phyloP scores from a whole-genome alignment of 2,797 vertebrate species.

The Poliocrania exsul region DNA sequence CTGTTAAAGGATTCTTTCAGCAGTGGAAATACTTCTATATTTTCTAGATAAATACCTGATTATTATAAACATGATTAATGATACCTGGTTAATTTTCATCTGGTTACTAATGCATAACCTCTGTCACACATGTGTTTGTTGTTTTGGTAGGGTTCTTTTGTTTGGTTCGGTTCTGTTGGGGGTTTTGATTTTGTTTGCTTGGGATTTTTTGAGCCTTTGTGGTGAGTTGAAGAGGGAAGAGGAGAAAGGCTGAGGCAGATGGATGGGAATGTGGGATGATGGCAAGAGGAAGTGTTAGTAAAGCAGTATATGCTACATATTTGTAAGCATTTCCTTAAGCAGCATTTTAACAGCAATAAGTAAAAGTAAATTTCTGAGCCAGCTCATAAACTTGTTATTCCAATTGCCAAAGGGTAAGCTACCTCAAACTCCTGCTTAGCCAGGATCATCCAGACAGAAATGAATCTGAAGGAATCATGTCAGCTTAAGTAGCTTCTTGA shows the following conservation, averaged over 20 bases:
- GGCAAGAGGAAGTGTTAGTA: constrained; percentile 27
- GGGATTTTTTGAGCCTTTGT: not conserved
- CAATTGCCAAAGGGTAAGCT: not conserved
- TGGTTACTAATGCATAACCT: constrained; percentile 20
- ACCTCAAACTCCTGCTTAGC: not conserved
- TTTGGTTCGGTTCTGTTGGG: not conserved
- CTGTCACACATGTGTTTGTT: not conserved
- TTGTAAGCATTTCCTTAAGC: not conserved
- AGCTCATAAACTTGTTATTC: not conserved
- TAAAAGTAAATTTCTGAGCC: not conserved
- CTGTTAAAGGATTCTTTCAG: constrained; percentile 34
- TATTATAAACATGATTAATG: constrained; percentile 1
- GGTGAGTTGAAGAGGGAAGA: rapidly evolving
- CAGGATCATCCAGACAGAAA: not conserved
- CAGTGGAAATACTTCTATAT: constrained; percentile 25
- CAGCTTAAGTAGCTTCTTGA: not conserved
- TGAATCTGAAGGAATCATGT: not conserved
- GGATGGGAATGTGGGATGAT: not conserved
- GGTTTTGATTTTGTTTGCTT: not conserved
- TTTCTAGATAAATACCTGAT: constrained; percentile 22
- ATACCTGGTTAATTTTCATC: constrained; percentile 16
- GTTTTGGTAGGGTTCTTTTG: not conserved
- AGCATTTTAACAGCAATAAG: constrained; percentile 29
- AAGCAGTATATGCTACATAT: constrained; percentile 20
- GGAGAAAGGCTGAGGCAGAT: not conserved